These are phyloP conservation scores for Echinometra lucunter DNA, from an alignment of 53 echinoderm and acorn worm genomes.

Conservation along the genomic window DNA sequence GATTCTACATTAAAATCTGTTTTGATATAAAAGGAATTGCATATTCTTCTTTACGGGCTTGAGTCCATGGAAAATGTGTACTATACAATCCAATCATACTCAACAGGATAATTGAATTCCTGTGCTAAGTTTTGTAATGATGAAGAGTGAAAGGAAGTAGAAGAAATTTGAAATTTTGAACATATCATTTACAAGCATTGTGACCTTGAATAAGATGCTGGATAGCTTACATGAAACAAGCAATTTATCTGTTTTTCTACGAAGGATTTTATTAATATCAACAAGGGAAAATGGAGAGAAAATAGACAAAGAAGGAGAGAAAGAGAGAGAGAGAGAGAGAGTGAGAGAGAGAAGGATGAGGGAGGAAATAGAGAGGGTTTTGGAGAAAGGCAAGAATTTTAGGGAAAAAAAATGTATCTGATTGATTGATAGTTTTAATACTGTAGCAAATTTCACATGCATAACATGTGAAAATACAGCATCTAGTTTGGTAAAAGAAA, in stretches of 20 bases:
- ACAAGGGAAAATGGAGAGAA: neutral
- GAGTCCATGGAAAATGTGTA: too few relatives aligned
- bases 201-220: too few relatives aligned
- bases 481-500: too few relatives aligned
- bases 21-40: neutral
- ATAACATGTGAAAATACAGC: too few relatives aligned
- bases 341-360: neutral
- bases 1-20: conserved; percentile 1
- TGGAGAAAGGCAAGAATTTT: too few relatives aligned
- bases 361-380: too few relatives aligned
- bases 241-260: neutral
- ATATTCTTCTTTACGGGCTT: neutral
- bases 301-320: neutral
- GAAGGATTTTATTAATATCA: neutral
- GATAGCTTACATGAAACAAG: neutral
- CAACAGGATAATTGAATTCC: too few relatives aligned
- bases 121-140: too few relatives aligned
- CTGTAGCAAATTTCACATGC: too few relatives aligned
- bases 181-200: neutral
- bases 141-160: neutral
- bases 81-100: too few relatives aligned
- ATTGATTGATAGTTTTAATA: too few relatives aligned
- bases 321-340: neutral
- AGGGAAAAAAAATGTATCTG: too few relatives aligned
- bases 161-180: neutral